phyloP scores from a whole-genome alignment of 37 sponge, comb jelly and placozoan species.

The Crambe crambe region DNA sequence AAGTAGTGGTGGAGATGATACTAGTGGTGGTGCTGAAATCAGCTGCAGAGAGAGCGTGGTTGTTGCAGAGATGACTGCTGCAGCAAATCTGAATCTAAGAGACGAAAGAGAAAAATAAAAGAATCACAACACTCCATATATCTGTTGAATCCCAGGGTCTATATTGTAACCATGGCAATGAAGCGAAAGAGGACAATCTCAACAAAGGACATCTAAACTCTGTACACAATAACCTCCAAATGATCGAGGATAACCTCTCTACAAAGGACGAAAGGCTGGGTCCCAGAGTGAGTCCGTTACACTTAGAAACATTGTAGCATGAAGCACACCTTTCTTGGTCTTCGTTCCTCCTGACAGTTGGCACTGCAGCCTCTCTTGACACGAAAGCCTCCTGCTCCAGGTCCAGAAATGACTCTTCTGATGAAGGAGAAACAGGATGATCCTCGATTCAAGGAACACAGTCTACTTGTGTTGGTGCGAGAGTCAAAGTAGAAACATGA shows the following conservation, averaged over 20 bases:
- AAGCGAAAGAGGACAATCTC: background rate
- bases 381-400: background rate
- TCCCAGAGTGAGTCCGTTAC: too few species aligned
- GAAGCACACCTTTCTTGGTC: constrained; percentile 20
- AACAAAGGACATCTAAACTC: background rate
- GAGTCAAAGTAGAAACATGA: background rate
- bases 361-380: constrained; percentile 17
- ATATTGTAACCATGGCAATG: background rate
- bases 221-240: too few species aligned
- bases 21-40: background rate
- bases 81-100: background rate
- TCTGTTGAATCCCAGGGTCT: too few species aligned
- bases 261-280: too few species aligned
- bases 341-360: background rate
- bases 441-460: background rate
- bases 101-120: background rate
- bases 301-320: background rate
- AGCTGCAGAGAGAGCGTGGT: background rate
- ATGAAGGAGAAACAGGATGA: constrained; percentile 1
- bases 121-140: too few species aligned
- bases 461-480: background rate
- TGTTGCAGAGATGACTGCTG: background rate
- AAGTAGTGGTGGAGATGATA: background rate
- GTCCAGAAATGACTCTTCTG: background rate
- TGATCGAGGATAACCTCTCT: too few species aligned